Conservation (phyloP, 2,888 invertebrate genomes). For the Mythimna lalbum region DNA sequence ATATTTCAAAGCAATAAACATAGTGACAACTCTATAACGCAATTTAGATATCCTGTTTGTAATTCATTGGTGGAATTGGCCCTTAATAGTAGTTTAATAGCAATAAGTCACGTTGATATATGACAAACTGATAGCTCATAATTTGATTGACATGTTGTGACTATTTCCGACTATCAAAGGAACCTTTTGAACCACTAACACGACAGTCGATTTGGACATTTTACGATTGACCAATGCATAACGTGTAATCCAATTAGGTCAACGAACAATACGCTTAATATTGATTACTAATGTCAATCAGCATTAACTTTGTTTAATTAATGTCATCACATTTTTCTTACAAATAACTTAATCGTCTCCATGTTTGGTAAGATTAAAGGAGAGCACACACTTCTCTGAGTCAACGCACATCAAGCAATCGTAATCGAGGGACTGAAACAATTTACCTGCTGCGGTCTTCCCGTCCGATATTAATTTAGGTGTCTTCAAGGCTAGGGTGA, state of each 20-base stretch:
- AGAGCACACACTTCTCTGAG: neutral
- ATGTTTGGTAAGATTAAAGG: slow-evolving; percentile 6
- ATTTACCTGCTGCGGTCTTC: no score
- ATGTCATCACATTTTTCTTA: neutral
- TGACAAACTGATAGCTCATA: neutral
- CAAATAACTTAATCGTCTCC: neutral
- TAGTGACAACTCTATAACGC: neutral
- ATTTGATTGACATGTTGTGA: neutral
- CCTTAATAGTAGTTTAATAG: neutral
- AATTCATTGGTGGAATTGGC: neutral
- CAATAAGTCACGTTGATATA: neutral
- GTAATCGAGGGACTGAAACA: no score
- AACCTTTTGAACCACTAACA: slow-evolving; percentile 11
- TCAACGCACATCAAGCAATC: no score
- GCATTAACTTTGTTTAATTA: neutral
- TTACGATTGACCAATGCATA: slow-evolving; percentile 6
- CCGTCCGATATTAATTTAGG: no score
- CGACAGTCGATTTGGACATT: neutral
- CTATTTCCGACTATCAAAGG: neutral
- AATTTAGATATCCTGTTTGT: neutral
- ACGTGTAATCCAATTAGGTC: neutral
- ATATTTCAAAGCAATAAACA: neutral
- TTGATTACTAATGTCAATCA: neutral
- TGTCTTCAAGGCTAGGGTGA: no score
- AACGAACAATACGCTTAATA: neutral